Conservation (phyloP, 1,140 invertebrate species). For the Periplaneta americana region DNA sequence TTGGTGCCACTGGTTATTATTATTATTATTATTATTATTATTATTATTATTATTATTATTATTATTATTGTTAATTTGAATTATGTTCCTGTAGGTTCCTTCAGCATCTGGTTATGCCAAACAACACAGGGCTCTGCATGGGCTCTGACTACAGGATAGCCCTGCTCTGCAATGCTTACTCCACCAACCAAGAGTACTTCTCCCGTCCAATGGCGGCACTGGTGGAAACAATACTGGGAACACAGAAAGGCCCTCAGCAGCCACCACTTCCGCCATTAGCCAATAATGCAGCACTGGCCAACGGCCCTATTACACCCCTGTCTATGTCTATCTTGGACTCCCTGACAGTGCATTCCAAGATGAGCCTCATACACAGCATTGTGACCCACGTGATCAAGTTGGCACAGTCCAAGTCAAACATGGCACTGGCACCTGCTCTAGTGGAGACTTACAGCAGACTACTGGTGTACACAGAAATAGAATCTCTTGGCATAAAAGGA, state of each 20-base stretch:
- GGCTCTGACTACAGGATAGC: constrained; percentile 85
- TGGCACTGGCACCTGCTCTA: constrained; percentile 81
- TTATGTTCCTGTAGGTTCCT: constrained; percentile 56
- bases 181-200: constrained; percentile 81
- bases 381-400: constrained; percentile 84
- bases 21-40: too few species aligned
- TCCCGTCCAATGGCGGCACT: constrained; percentile 80
- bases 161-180: constrained; percentile 91
- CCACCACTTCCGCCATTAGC: constrained; percentile 39
- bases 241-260: constrained; percentile 48
- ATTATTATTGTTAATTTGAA: too few species aligned
- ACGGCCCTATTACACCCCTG: constrained; percentile 72
- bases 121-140: constrained; percentile 56
- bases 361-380: constrained; percentile 95
- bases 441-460: constrained; percentile 93
- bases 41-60: too few species aligned
- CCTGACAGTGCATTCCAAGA: constrained; percentile 94
- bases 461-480: constrained; percentile 94
- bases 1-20: too few species aligned
- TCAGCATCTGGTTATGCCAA: constrained; percentile 72
- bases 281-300: constrained; percentile 42
- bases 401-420: constrained; percentile 76
- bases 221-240: constrained; percentile 82
- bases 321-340: constrained; percentile 91
- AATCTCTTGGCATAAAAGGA: constrained; percentile 93